Evolutionary conservation across 2,888 invertebrate genomes (phyloP), one percentile per base, ranked within the genome.

Genomic region (Yponomeuta plumbellus): DNA sequence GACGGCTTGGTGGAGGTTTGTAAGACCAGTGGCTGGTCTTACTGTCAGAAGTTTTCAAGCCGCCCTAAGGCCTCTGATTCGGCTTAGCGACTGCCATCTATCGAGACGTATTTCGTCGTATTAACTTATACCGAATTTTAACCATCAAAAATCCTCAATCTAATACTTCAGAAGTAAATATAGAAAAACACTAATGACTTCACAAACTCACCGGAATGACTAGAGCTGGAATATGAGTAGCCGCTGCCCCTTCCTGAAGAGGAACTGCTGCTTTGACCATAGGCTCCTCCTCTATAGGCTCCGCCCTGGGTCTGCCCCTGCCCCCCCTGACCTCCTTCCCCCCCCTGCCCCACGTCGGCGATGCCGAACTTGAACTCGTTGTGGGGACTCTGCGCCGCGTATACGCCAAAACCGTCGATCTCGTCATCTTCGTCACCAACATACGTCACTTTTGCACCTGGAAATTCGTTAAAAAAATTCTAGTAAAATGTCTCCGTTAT

Each of bases 341-440:
- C 44, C 17, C 10, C 21, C 66, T 64, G 56, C 8, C 26, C 26
- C 61, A 58, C 68, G 65, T 90, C 86, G 66, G 83, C 86, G 26
- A 89, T 78, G 5, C 88, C 88, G 70, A 81, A 83, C 78, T 79
- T 83, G 70, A 90, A 90, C 69, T 91, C 84, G 67, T 87, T 86
- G 70, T 88, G 85, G 0, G 85, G 79, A 64, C 85, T 85, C 65
- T 80, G 79, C 4, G 89, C 91, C 0, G 85, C 91, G 56, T 80
- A 77, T 0, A 79, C 79, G 67, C 86, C 90, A 44, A 90, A 85
- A 40, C 71, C 71, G 58, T 61, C 65, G 13, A 67, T 52, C 10
- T 64, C 62, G 22, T 68, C 68, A 11, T 68, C 67, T 52, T 67
- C 67, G 13, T 57, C 61, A n/a, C 65, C 67, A 17, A 67, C 66